Evolutionary conservation across 2,797 vertebrate genomes (phyloP), one percentile per base, ranked within the genome.

Genomic region (Bradypodion ventrale): DNA sequence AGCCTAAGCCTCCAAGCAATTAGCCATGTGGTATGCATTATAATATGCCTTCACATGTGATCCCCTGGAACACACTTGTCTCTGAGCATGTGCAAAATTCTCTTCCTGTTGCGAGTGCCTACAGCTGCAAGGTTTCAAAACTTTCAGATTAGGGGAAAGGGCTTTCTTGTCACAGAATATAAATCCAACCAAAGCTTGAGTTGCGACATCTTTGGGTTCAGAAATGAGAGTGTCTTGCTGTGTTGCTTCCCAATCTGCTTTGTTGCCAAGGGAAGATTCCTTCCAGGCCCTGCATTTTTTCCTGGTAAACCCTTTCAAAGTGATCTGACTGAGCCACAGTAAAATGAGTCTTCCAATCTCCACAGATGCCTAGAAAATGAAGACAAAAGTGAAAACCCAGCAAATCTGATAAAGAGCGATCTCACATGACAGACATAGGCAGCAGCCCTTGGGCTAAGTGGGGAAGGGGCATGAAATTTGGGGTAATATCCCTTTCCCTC

Each of bases 301-400:
- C 83, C 2, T 40, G 52, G 52, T 94, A 96, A 78, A 93, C 75
- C 0, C n/a, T 89, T 85, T 95, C 37, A 27, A 96, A 96, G 65
- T 81, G 86, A 70, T 96, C 85, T 0, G 90, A 93, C 86, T 95
- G 94, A 0, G 88, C 88, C 83, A 89, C 89, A 0, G 93, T 95
- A 83, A 95, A 95, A 59, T 95, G 92, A 83, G 92, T 94, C 88
- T 94, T 90, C 94, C 94, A 95, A 83, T 95, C 94, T 0, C 94
- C 90, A 0, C 86, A 90, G 82, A 94, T 82, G 23, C 94, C 95
- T 95, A 87, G 27, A 40, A 32, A 66, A 74, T 40, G 7, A n/a
- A 37, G 60, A 63, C 19, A 49, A 35, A 0, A 0, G 12, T 7
- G 25, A 0, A 5, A 5, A 66, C 27, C n/a, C 3, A 66, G 27